phyloP scores from a whole-genome alignment of 2,797 vertebrate species.

The Scomberomorus guttatus region DNA sequence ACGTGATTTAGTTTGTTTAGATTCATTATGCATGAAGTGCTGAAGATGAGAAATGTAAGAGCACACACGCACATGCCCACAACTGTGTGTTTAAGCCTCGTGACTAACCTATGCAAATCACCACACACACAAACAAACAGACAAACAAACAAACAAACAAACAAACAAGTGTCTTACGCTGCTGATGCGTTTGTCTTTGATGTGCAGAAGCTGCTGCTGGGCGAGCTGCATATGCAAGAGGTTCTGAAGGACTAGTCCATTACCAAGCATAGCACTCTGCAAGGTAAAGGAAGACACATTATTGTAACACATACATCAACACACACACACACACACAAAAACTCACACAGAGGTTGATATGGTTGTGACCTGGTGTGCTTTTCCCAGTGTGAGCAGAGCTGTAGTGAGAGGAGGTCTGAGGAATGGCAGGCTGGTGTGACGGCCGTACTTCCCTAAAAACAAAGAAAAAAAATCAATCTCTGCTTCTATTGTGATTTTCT shows the following conservation, averaged over 20 bases:
- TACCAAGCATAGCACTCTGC: constrained; percentile 87
- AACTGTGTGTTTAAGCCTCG: neutral
- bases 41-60: constrained; percentile 33
- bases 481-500: neutral
- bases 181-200: constrained; percentile 91
- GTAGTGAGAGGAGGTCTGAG: constrained; percentile 89
- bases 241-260: constrained; percentile 92
- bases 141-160: constrained; percentile 36
- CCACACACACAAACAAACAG: neutral
- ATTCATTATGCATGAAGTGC: constrained; percentile 41
- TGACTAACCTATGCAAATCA: constrained; percentile 40
- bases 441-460: constrained; percentile 84
- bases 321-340: neutral
- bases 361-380: constrained; percentile 92
- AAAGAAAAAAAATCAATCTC: constrained; percentile 28
- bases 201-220: constrained; percentile 93
- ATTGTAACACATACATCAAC: neutral
- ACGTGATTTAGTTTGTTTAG: neutral
- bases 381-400: constrained; percentile 92
- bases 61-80: constrained; percentile 10
- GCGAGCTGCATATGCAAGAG: constrained; percentile 91
- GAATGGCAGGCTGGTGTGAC: constrained; percentile 83
- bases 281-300: constrained; percentile 15
- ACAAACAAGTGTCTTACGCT: constrained; percentile 85
- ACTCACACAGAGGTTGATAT: neutral